Percentiles rank a stretch among this genome's conserved stretches.
phyloP scores from a whole-genome alignment of 2,797 vertebrate genomes.

The Anomalospiza imberbis region DNA sequence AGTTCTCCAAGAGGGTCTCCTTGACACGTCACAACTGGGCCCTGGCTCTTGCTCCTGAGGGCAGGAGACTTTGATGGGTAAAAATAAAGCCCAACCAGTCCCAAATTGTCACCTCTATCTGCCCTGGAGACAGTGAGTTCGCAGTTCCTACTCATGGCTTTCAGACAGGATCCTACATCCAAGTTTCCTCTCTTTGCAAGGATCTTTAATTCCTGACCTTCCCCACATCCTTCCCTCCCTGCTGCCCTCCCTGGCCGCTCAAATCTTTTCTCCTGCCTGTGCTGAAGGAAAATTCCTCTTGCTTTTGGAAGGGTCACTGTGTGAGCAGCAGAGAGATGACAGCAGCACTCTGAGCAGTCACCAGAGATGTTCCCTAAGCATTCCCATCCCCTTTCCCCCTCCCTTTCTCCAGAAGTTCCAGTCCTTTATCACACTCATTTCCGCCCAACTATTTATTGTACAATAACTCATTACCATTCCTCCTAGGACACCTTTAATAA shows the following conservation, averaged over 20 bases:
- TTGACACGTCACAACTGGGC: not conserved
- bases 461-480: slow-evolving; percentile 66
- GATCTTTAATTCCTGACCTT: not conserved
- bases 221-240: not conserved
- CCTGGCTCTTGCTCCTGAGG: not conserved
- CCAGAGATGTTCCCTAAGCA: not conserved
- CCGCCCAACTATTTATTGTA: slow-evolving; percentile 50
- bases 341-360: slow-evolving; percentile 5
- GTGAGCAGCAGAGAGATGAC: not conserved
- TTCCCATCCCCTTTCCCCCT: not conserved
- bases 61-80: not conserved
- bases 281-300: not conserved
- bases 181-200: not conserved
- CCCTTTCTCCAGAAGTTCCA: slow-evolving; percentile 18
- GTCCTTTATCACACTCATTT: slow-evolving; percentile 32
- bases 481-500: slow-evolving; percentile 70
- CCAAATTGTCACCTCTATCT: not conserved
- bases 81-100: not conserved
- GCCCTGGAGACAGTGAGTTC: not conserved
- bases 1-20: not conserved
- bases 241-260: not conserved
- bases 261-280: not conserved
- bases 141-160: not conserved
- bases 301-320: not conserved
- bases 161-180: not conserved